Evolutionary conservation across 2,888 invertebrate species (phyloP).

Genomic region (Noctuana brunneofusca): DNA sequence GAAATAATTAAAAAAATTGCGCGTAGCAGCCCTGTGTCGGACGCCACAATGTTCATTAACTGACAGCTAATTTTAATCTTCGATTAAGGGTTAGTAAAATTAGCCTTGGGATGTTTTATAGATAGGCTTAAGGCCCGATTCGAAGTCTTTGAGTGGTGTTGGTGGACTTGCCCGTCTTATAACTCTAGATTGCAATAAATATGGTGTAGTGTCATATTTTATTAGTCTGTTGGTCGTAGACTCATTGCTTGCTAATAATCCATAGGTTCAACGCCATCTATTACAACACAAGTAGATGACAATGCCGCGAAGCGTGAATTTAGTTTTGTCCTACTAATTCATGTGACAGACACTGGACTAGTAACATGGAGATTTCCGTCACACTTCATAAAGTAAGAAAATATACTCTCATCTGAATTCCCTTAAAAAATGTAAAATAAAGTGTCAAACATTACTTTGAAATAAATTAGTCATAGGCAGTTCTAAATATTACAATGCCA

Average conservation of each 20-base stretch:
- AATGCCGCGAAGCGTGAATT: too few species aligned
- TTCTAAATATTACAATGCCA: neutral
- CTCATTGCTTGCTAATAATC: neutral
- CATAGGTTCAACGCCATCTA: too few species aligned
- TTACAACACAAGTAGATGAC: too few species aligned
- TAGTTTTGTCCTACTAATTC: too few species aligned
- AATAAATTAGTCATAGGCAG: neutral
- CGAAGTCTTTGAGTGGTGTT: slow-evolving; percentile 25
- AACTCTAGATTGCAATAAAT: slow-evolving; percentile 22
- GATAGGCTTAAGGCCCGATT: slow-evolving; percentile 31
- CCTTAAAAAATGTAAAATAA: too few species aligned
- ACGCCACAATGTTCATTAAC: slow-evolving; percentile 58
- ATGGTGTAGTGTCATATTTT: slow-evolving; percentile 12
- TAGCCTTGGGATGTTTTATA: slow-evolving; percentile 47
- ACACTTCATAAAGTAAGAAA: too few species aligned
- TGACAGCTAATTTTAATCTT: slow-evolving; percentile 78
- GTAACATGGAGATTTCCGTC: too few species aligned
- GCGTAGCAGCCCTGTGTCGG: slow-evolving; percentile 33
- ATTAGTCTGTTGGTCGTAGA: slow-evolving; percentile 2
- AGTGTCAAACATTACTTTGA: neutral
- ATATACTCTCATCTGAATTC: too few species aligned
- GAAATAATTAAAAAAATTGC: neutral
- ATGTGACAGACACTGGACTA: too few species aligned
- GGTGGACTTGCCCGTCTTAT: slow-evolving; percentile 5
- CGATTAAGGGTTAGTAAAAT: slow-evolving; percentile 73